phyloP scores from a whole-genome alignment of 53 echinoderm and acorn worm genomes.

The Actinopyga echinites region DNA sequence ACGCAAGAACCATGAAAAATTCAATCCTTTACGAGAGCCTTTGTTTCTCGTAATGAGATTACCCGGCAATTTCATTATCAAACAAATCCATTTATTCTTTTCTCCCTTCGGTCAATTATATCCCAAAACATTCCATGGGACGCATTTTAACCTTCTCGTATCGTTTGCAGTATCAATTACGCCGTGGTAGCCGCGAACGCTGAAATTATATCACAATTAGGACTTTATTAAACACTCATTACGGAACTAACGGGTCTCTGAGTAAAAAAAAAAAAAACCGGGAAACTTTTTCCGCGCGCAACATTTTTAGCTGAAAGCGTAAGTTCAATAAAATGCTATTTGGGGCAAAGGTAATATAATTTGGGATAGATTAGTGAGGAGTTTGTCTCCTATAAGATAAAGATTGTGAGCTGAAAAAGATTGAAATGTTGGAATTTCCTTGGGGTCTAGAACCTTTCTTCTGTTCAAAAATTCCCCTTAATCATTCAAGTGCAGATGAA shows the following conservation, averaged over 20 bases:
- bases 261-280: constrained; percentile 4
- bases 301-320: constrained; percentile 36
- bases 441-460: too few species aligned
- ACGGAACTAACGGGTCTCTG: constrained; percentile 21
- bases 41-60: constrained; percentile 42
- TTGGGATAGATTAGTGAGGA: constrained; percentile 1
- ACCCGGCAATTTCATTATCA: constrained; percentile 45
- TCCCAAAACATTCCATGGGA: constrained; percentile 35
- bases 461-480: too few species aligned
- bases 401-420: too few species aligned
- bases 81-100: constrained; percentile 47
- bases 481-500: too few species aligned
- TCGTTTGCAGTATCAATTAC: constrained; percentile 42
- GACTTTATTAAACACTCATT: constrained; percentile 37
- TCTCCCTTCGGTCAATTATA: constrained; percentile 42
- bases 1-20: constrained; percentile 40
- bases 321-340: constrained; percentile 37
- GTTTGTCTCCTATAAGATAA: constrained; percentile 23
- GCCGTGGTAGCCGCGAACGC: constrained; percentile 19
- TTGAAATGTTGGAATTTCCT: too few species aligned
- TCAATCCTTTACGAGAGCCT: constrained; percentile 29
- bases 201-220: constrained; percentile 42
- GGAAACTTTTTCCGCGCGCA: neutral
- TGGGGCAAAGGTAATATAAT: constrained; percentile 48
- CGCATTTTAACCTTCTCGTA: constrained; percentile 31